A percentile compares a stretch with the other conserved stretches of the same genome.
Evolutionary conservation across 2,888 invertebrate genomes (phyloP).

Genomic region (Mythimna albipuncta): DNA sequence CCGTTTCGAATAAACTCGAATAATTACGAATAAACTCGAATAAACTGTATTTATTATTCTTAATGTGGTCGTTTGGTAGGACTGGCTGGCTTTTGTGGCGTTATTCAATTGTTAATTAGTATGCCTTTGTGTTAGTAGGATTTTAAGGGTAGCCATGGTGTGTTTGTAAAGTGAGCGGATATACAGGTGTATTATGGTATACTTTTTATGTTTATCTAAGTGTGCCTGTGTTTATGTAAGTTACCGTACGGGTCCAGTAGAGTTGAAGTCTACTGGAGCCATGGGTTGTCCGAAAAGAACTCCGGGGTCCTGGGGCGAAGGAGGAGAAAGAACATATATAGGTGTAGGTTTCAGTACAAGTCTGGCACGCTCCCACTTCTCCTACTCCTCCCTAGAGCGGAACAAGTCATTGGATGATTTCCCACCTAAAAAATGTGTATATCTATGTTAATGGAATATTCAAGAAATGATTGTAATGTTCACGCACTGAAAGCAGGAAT

Average conservation of each 20-base stretch:
- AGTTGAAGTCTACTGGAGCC: too few species aligned
- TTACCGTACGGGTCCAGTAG: not conserved
- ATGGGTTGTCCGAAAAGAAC: too few species aligned
- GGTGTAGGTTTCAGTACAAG: too few species aligned
- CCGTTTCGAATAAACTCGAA: slow-evolving; percentile 42
- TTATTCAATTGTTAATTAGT: slow-evolving; percentile 41
- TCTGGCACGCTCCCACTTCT: too few species aligned
- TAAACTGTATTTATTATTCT: slow-evolving; percentile 61
- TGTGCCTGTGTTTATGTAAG: not conserved
- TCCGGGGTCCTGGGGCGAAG: too few species aligned
- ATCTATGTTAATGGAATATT: not conserved
- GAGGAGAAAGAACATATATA: too few species aligned
- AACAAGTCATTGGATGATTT: too few species aligned
- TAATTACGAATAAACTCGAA: slow-evolving; percentile 60
- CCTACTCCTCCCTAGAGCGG: too few species aligned
- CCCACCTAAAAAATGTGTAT: not conserved
- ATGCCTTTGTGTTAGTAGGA: slow-evolving; percentile 10
- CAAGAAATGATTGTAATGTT: not conserved
- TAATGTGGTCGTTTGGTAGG: slow-evolving; percentile 50
- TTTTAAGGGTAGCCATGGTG: slow-evolving; percentile 4
- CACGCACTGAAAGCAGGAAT: not conserved
- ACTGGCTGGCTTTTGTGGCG: slow-evolving; percentile 40
- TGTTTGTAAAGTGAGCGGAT: not conserved
- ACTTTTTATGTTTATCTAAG: not conserved
- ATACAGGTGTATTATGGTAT: not conserved